These are phyloP conservation scores for Mythimna pallens DNA, from an alignment of 2,888 invertebrate species.

Conservation along the genomic window DNA sequence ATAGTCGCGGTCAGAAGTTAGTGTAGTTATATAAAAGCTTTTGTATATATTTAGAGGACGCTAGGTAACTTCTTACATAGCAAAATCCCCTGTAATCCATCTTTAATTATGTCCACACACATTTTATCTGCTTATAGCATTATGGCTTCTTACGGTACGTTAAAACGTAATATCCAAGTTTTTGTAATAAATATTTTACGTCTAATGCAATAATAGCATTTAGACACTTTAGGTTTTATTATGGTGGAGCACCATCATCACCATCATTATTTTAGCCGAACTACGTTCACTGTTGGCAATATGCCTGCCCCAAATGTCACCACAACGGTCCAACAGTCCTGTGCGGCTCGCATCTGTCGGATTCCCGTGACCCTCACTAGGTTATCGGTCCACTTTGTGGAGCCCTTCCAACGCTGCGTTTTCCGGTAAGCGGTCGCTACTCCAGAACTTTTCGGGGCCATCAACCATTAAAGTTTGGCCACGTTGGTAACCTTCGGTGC, in stretches of 20 bases:
- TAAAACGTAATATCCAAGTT: neutral
- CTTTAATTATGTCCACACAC: slow-evolving; percentile 7
- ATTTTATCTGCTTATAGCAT: neutral
- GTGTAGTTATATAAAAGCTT: neutral
- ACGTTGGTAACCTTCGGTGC: no score
- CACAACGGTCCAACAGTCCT: no score
- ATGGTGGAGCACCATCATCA: neutral
- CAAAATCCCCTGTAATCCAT: neutral
- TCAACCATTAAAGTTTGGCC: no score
- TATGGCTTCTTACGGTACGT: neutral
- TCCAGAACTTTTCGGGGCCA: no score
- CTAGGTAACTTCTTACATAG: neutral
- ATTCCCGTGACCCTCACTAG: no score
- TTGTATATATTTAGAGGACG: neutral
- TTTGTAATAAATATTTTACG: slow-evolving; percentile 1
- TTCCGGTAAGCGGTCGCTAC: no score
- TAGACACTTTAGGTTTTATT: neutral
- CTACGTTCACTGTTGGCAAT: no score
- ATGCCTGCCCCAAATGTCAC: no score
- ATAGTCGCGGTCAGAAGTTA: neutral
- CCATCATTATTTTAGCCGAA: no score
- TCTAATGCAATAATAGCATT: neutral
- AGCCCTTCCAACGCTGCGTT: no score
- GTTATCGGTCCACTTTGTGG: no score
- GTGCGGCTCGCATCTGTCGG: no score